Conservation (phyloP, 2,797 vertebrate species). For the Enteromius afrohamiltoni region DNA sequence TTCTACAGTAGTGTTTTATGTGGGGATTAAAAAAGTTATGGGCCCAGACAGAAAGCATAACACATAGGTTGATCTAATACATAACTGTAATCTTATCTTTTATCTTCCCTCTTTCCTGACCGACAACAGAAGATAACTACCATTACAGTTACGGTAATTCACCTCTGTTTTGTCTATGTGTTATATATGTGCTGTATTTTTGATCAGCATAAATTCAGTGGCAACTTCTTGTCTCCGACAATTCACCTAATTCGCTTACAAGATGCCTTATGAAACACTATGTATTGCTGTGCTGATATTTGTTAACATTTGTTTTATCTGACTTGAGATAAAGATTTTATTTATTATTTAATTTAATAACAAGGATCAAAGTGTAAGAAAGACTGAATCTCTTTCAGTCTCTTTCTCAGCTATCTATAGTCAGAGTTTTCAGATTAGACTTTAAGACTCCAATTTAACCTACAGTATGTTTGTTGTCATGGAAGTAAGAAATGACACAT, state of each 20-base stretch:
- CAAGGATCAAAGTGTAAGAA: neutral
- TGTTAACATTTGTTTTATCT: conserved; percentile 20
- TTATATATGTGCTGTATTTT: conserved; percentile 66
- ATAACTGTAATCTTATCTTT: conserved; percentile 71
- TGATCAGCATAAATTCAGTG: conserved; percentile 68
- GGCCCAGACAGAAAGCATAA: conserved; percentile 22
- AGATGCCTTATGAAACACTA: conserved; percentile 17
- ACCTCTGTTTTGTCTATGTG: conserved; percentile 75
- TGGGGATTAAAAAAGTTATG: neutral
- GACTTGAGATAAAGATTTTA: neutral
- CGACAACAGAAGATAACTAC: conserved; percentile 97
- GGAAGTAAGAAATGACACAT: neutral
- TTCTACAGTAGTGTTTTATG: neutral
- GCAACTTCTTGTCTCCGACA: conserved; percentile 10
- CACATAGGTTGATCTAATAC: conserved; percentile 27
- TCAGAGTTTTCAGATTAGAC: neutral
- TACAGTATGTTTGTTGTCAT: neutral
- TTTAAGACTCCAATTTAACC: neutral
- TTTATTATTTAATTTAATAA: neutral
- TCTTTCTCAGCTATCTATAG: neutral
- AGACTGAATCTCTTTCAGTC: too few species aligned
- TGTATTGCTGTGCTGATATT: conserved; percentile 13
- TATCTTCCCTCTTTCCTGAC: conserved; percentile 74
- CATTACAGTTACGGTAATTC: conserved; percentile 98
- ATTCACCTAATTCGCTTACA: conserved; percentile 16